Evolutionary conservation across 2,113 vertebrate genomes (phyloP).

Genomic region (Piaya cayana): DNA sequence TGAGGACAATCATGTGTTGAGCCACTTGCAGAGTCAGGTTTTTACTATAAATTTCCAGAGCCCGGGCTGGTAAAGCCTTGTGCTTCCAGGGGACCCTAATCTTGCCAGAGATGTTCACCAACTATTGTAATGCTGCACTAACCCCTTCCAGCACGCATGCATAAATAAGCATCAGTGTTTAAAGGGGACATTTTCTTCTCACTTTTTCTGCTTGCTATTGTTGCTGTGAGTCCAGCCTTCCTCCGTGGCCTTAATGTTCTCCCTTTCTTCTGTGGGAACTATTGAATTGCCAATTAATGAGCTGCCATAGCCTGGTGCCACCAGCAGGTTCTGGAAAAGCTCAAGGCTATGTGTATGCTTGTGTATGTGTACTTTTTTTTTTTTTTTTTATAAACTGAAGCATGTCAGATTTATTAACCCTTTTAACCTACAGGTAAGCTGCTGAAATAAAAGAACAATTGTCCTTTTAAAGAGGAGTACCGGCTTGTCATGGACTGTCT

Average conservation of each 20-base stretch:
- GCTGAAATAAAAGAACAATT: not conserved
- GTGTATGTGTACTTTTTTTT: not conserved
- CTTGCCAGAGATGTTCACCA: not conserved
- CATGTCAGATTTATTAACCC: not conserved
- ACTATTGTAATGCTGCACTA: not conserved
- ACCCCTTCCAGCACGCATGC: not conserved
- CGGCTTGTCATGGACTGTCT: not conserved
- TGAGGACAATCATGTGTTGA: not conserved
- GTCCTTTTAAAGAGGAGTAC: not conserved
- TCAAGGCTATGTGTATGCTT: not conserved
- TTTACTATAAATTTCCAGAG: constrained; percentile 14
- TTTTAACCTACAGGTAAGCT: not conserved
- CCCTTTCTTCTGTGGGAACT: not conserved
- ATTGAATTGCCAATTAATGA: not conserved
- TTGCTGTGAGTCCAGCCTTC: not conserved
- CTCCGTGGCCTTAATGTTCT: not conserved
- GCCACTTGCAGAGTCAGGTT: not conserved
- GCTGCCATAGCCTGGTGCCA: not conserved
- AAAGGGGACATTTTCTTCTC: not conserved
- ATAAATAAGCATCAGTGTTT: not conserved
- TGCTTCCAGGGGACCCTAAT: not conserved
- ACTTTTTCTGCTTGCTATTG: not conserved
- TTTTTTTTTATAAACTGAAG: not conserved
- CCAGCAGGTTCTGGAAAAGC: not conserved
- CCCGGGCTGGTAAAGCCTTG: not conserved